A percentile compares a stretch with the other conserved stretches of the same genome.
phyloP scores from a whole-genome alignment of 1,140 invertebrate species.

The Leguminivora glycinivorella region DNA sequence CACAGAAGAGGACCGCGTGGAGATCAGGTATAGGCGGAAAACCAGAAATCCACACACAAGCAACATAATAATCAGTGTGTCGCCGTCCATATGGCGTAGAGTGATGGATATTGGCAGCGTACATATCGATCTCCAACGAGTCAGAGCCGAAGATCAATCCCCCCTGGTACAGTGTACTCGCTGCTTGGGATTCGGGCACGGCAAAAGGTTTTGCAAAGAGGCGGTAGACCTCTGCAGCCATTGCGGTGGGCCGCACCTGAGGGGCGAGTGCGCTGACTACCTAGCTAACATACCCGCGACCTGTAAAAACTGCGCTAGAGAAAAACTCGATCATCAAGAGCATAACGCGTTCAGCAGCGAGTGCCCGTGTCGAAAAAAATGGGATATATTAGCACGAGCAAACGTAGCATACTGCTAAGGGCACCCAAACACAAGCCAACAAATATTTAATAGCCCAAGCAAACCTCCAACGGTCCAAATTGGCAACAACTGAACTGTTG shows the following conservation, averaged over 20 bases:
- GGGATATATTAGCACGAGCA: slow-evolving; percentile 20
- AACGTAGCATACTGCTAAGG: slow-evolving; percentile 1
- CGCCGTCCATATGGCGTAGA: slow-evolving; percentile 24
- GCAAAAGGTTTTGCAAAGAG: slow-evolving; percentile 28
- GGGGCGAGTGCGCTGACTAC: slow-evolving; percentile 11
- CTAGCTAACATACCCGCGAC: not conserved
- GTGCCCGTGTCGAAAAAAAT: slow-evolving; percentile 8
- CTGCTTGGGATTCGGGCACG: slow-evolving; percentile 33
- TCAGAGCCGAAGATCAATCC: slow-evolving; percentile 33
- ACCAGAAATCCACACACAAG: slow-evolving; percentile 29
- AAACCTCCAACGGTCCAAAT: not conserved
- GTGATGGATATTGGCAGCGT: not conserved
- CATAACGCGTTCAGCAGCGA: slow-evolving; percentile 30
- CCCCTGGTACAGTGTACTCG: slow-evolving; percentile 36
- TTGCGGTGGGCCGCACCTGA: slow-evolving; percentile 31
- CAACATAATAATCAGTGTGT: slow-evolving; percentile 27
- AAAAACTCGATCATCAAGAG: not conserved
- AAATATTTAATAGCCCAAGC: not conserved
- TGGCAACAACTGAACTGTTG: not conserved
- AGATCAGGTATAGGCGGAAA: slow-evolving; percentile 26
- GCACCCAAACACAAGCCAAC: not conserved
- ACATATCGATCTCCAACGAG: slow-evolving; percentile 14
- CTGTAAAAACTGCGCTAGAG: slow-evolving; percentile 31
- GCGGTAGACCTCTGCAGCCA: slow-evolving; percentile 29
- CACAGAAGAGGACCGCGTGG: slow-evolving; percentile 14